Base-by-base conservation (phyloP, 1,140 invertebrate genomes). In the Drosophila ambigua region DNA sequence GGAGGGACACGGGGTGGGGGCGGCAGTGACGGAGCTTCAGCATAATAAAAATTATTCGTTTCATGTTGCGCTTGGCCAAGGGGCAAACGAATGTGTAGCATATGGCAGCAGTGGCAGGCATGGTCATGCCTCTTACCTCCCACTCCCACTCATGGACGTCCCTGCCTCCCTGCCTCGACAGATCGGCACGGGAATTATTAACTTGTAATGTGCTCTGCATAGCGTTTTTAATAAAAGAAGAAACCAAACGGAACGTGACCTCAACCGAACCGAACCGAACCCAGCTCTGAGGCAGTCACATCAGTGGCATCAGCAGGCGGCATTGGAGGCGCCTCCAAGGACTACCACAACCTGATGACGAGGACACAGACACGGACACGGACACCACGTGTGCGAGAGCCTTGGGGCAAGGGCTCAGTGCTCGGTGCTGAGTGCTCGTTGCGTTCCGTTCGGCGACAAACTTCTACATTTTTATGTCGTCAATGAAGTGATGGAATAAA, bases 181-280 rank as follows among this genome's bases (percentile, higher is more conserved):
- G 46, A 68, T 68, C 78, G 64, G 76, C 83, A 79, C 83, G 83
- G 83, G 83, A 87, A 87, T 88, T 88, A 88, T 88, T 88, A 88
- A 88, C 83, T 88, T 88, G 84, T 88, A 88, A 88, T 88, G 83
- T 88, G 83, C 83, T 82, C 82, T 88, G 83, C 83, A 88, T 88
- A 83, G 83, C 83, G 83, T 88, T 88, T 88, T 88, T 88, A 88
- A 88, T 88, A 88, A 88, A 85, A 85, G 80, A 66, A 72, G 59
- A 72, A 39, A 68, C 75, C 61, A 64, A 79, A 81, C 83, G 79
- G 75, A 69, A 87, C 83, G 83, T 87, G 83, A 88, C 83, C 83
- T 73, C 61, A 39, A 39, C 35, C 35, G 11, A 39, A 9, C 35
- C 16, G 16, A 16, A 16, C 16, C 16, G 64, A 39, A 39, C 35